phyloP scores from a whole-genome alignment of 2,888 invertebrate species.

The Torymus tubicola region DNA sequence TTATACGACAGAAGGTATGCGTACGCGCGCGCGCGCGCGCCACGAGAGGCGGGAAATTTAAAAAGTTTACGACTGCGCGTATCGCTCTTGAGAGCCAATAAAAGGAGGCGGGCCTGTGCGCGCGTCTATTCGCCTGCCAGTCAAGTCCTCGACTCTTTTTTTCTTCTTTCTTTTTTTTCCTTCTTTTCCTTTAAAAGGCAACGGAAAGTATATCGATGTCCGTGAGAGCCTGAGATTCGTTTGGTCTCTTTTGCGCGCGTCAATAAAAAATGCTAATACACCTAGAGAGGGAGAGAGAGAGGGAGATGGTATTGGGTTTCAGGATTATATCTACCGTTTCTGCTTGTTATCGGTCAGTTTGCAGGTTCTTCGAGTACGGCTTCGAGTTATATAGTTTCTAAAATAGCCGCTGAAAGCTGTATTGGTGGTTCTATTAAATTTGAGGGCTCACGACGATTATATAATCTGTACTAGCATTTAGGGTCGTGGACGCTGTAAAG shows the following conservation, averaged over 20 bases:
- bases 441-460: too few relatives aligned
- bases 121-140: neutral
- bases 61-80: constrained; percentile 62
- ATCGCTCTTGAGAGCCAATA: constrained; percentile 11
- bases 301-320: constrained; percentile 10
- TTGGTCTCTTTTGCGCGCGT: too few relatives aligned
- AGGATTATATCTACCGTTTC: constrained; percentile 17
- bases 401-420: neutral
- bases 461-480: too few relatives aligned
- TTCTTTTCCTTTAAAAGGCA: too few relatives aligned
- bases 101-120: constrained; percentile 4
- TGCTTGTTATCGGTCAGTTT: neutral
- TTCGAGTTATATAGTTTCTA: neutral
- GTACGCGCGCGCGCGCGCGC: constrained; percentile 38
- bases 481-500: too few relatives aligned
- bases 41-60: constrained; percentile 56
- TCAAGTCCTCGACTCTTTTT: too few relatives aligned
- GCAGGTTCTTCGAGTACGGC: neutral
- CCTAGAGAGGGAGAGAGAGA: neutral
- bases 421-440: too few relatives aligned
- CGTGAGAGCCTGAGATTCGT: too few relatives aligned
- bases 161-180: too few relatives aligned
- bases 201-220: too few relatives aligned
- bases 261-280: constrained; percentile 41
- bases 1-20: too few relatives aligned